phyloP scores from a whole-genome alignment of 1,140 invertebrate genomes.

The Drosophila arizonae region DNA sequence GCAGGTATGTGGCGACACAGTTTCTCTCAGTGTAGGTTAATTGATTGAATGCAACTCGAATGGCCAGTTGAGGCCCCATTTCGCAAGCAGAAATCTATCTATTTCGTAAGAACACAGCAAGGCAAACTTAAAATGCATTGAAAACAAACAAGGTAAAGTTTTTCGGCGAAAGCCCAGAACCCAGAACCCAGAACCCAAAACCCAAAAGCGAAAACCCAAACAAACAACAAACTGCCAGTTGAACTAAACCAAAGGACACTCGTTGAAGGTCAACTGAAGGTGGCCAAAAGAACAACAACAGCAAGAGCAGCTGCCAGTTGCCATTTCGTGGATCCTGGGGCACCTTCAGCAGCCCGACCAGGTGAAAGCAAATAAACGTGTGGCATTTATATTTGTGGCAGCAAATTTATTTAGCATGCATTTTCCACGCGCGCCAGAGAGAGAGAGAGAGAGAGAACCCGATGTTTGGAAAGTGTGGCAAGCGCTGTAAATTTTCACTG shows the following conservation, averaged over 20 bases:
- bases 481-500: constrained; percentile 51
- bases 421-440: constrained; percentile 9
- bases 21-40: neutral
- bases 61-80: neutral
- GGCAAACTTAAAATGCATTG: constrained; percentile 69
- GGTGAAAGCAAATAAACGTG: constrained; percentile 68
- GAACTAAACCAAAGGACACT: constrained; percentile 30
- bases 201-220: constrained; percentile 23
- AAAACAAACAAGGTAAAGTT: constrained; percentile 52
- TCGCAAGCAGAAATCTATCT: neutral
- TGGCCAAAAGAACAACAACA: constrained; percentile 24
- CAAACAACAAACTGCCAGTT: constrained; percentile 11
- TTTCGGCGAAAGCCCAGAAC: constrained; percentile 26
- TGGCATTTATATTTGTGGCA: constrained; percentile 75
- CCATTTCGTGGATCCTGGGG: constrained; percentile 23
- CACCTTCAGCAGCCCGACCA: constrained; percentile 9
- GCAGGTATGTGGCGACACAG: constrained; percentile 47
- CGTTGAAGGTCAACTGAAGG: constrained; percentile 71
- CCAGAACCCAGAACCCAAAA: neutral
- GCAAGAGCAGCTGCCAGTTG: constrained; percentile 1
- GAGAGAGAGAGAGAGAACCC: neutral
- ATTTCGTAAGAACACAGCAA: constrained; percentile 18
- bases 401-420: constrained; percentile 70
- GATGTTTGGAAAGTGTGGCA: constrained; percentile 16
- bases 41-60: constrained; percentile 6